These are phyloP conservation scores for Caradrina clavipalpis DNA, from an alignment of 2,888 invertebrate genomes.

Conservation along the genomic window DNA sequence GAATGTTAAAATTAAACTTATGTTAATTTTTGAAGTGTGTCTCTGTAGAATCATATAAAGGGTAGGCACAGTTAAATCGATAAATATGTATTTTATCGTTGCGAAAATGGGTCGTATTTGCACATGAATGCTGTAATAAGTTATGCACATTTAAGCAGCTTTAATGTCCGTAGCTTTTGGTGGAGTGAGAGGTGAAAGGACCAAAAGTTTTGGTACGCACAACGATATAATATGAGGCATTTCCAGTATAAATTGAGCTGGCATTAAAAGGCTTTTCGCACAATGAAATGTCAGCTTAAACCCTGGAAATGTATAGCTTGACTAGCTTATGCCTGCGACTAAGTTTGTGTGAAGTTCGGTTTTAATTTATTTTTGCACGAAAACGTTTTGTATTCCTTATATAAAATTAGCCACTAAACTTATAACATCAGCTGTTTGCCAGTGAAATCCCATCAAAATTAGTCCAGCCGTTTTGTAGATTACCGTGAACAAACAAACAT, in stretches of 20 bases:
- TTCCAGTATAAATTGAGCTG: neutral
- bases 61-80: slow-evolving; percentile 33
- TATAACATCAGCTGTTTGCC: no score
- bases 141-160: slow-evolving; percentile 57
- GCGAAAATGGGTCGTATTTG: slow-evolving; percentile 53
- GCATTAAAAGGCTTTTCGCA: neutral
- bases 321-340: no score
- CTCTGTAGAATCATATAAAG: slow-evolving; percentile 20
- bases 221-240: neutral
- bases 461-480: no score
- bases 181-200: slow-evolving; percentile 12
- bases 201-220: slow-evolving; percentile 3
- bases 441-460: no score
- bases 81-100: slow-evolving; percentile 56
- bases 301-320: neutral
- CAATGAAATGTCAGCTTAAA: neutral
- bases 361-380: no score
- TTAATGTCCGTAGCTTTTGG: slow-evolving; percentile 50
- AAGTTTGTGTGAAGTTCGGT: no score
- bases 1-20: slow-evolving; percentile 27
- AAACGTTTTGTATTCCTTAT: no score
- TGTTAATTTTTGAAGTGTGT: slow-evolving; percentile 33
- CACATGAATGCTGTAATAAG: slow-evolving; percentile 59
- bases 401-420: no score
- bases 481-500: no score